Percentiles rank a stretch among this genome's conserved stretches.
phyloP scores from a whole-genome alignment of 2,113 vertebrate genomes.

The Hirundichthys speculiger region DNA sequence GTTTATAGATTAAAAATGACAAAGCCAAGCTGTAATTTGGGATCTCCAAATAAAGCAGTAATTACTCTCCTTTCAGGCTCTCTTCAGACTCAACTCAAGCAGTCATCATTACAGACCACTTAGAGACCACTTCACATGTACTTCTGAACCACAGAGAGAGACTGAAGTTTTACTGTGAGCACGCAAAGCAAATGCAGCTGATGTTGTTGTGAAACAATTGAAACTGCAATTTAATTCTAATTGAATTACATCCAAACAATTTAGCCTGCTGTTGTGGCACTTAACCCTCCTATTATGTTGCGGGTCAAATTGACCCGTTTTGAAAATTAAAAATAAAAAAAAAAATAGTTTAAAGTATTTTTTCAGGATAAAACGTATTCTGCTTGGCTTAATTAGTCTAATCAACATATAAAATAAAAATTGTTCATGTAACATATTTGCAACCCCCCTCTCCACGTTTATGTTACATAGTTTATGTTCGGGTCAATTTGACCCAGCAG shows the following conservation, averaged over 20 bases:
- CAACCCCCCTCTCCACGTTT: no score
- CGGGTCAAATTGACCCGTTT: no score
- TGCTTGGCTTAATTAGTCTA: no score
- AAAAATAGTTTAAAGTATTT: no score
- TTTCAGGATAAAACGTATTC: no score
- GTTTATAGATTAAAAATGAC: slow-evolving; percentile 8
- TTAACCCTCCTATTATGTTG: no score
- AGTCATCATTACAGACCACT: slow-evolving; percentile 27
- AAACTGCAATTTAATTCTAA: neutral
- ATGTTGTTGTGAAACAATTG: slow-evolving; percentile 13
- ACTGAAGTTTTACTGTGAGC: neutral
- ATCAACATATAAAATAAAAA: no score
- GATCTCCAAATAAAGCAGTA: slow-evolving; percentile 14
- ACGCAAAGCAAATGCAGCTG: slow-evolving; percentile 1
- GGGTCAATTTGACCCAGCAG: no score
- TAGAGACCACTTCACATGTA: slow-evolving; percentile 33
- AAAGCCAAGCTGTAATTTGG: slow-evolving; percentile 16
- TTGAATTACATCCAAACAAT: slow-evolving; percentile 6
- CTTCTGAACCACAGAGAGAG: slow-evolving; percentile 17
- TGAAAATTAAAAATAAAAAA: no score
- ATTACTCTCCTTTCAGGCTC: slow-evolving; percentile 25
- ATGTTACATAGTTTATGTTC: no score
- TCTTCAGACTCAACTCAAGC: slow-evolving; percentile 39
- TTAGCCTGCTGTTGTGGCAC: slow-evolving; percentile 3
- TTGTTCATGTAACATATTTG: no score